A percentile compares a stretch with the other conserved stretches of the same genome.
These are phyloP conservation scores for Listronotus bonariensis DNA, from an alignment of 1,140 invertebrate genomes.

Conservation along the genomic window DNA sequence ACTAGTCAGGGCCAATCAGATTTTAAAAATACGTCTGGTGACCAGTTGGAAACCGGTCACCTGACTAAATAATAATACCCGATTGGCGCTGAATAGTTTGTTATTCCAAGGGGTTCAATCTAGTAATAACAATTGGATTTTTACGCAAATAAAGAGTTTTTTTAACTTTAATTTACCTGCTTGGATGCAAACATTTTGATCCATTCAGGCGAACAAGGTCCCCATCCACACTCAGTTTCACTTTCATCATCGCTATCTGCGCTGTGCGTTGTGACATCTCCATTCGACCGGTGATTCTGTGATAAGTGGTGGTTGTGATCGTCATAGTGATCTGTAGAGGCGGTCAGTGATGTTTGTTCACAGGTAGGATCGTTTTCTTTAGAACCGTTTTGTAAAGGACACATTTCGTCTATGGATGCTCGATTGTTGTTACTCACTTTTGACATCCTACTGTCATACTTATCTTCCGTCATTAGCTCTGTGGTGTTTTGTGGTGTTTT, in stretches of 20 bases:
- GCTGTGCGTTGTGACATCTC: conserved; percentile 17
- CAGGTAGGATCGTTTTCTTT: conserved; percentile 26
- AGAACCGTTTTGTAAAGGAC: conserved; percentile 30
- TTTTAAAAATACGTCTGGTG: no score
- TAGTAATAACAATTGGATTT: no score
- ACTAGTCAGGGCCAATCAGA: no score
- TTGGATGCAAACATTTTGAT: conserved; percentile 83
- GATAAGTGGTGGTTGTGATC: conserved; percentile 21
- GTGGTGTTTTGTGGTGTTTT: background rate
- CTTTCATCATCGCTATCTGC: conserved; percentile 51
- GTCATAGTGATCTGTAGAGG: conserved; percentile 23
- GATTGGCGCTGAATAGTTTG: no score
- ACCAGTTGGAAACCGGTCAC: no score
- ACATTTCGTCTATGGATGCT: conserved; percentile 25
- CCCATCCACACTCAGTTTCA: conserved; percentile 69
- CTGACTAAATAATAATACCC: no score
- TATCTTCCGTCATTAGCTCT: conserved; percentile 24
- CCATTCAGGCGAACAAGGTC: conserved; percentile 71
- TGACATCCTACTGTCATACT: conserved; percentile 28
- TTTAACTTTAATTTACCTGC: conserved; percentile 57
- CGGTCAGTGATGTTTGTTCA: conserved; percentile 28
- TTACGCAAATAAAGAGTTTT: no score
- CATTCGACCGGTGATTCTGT: conserved; percentile 27
- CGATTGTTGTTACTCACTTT: conserved; percentile 34
- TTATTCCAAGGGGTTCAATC: no score